Evolutionary conservation across 2,888 invertebrate genomes (phyloP), one percentile per base, ranked within the genome.

Genomic region (Ellobium chinense): DNA sequence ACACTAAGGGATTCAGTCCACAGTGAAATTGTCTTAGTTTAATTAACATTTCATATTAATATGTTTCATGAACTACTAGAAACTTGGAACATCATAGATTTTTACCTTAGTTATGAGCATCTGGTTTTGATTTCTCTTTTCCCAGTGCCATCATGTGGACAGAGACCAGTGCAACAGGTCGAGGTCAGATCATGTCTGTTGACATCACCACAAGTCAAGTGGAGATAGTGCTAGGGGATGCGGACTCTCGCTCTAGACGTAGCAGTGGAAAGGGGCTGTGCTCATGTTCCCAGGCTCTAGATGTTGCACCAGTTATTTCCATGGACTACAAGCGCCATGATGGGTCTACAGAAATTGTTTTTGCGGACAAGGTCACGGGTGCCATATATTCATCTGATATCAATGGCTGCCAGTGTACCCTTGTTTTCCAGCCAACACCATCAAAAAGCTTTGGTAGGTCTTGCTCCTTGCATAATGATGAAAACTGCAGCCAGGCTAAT

Each of bases 261-360:
- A 76, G 72, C 21, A 63, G 27, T 31, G 14, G 29, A 4, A 79
- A 46, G 39, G n/a, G 27, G n/a, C 29, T 29, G 2, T 97, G 97
- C 88, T 95, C 95, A 0, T 82, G 84, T 70, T n/a, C 74, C 0
- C 37, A 79, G 0, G 94, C 94, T 83, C 94, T 95, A 24, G 94
- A 94, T 84, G 94, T 96, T 2, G 95, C 95, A 9, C 94, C 94
- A 82, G 94, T 95, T 0, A 95, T 96, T 88, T 94, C 95, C 0
- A 93, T 97, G 18, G 96, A 97, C 89, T 95, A 95, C 91, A 95
- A 95, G 0, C 94, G 94, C 81, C 69, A 63, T 24, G 86, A 87
- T 34, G 87, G 86, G 2, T 68, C 84, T 14, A 89, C 87, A 34
- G 88, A 88, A 70, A 83, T 90, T 2, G 73, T 89, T 34, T 86